These are phyloP conservation scores for Drosophila atroscutellata DNA, from an alignment of 2,888 invertebrate genomes.

Conservation along the genomic window DNA sequence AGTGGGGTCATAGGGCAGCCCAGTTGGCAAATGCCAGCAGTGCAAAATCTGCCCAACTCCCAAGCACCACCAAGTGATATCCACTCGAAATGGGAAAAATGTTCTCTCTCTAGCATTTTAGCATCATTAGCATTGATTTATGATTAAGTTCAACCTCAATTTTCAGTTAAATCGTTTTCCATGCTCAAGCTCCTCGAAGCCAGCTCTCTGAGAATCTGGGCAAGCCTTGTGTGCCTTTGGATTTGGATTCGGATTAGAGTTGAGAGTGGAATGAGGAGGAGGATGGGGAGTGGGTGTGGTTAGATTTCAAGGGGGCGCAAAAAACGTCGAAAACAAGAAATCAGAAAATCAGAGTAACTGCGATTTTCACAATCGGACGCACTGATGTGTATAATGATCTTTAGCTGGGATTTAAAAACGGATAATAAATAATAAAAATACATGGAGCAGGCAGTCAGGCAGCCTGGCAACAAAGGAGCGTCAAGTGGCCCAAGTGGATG, in stretches of 20 bases:
- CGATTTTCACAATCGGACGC: conserved; percentile 83
- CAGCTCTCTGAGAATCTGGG: conserved; percentile 16
- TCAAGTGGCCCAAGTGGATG: conserved; percentile 25
- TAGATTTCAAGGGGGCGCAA: conserved; percentile 32
- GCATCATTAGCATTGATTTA: conserved; percentile 85
- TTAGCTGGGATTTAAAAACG: conserved; percentile 77
- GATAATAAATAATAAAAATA: conserved; percentile 83
- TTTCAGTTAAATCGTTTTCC: conserved; percentile 83
- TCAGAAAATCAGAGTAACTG: conserved; percentile 80
- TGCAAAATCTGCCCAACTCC: conserved; percentile 64
- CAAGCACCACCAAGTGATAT: conserved; percentile 59
- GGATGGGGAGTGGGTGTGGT: conserved; percentile 30
- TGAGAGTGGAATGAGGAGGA: conserved; percentile 1
- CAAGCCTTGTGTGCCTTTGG: conserved; percentile 35
- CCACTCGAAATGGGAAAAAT: conserved; percentile 74
- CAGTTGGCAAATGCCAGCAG: conserved; percentile 72
- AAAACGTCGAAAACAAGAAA: conserved; percentile 73
- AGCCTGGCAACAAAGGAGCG: conserved; percentile 31
- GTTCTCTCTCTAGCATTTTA: conserved; percentile 77
- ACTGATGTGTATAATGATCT: conserved; percentile 83
- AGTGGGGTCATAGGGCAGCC: conserved; percentile 35
- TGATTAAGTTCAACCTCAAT: conserved; percentile 84
- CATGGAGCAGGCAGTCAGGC: conserved; percentile 49
- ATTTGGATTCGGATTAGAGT: conserved; percentile 26
- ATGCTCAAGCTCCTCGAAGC: conserved; percentile 44